Conservation (phyloP, 2,113 vertebrate species). For the Elachura formosa region DNA sequence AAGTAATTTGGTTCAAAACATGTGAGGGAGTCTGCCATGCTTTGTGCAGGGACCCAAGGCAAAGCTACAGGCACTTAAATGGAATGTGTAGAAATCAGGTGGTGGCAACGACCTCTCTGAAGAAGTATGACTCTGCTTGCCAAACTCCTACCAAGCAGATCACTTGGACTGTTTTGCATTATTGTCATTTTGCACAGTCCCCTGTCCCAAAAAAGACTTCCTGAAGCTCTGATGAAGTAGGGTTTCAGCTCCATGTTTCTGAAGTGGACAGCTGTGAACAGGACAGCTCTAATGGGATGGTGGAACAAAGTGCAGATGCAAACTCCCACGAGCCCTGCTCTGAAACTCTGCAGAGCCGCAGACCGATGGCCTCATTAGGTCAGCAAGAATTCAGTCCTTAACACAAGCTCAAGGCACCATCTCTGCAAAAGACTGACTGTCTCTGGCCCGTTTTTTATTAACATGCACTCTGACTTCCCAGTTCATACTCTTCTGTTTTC, state of each 20-base stretch:
- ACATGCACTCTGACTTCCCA: background rate
- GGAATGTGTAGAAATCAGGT: background rate
- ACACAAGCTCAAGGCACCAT: background rate
- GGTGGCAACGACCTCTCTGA: background rate
- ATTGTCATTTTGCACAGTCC: background rate
- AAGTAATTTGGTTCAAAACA: background rate
- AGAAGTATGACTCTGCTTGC: background rate
- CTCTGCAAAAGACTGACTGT: background rate
- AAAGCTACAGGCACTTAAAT: conserved; percentile 14
- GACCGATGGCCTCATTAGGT: background rate
- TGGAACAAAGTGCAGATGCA: background rate
- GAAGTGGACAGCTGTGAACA: background rate
- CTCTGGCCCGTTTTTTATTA: background rate
- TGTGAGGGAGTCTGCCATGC: background rate
- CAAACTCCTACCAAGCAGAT: background rate
- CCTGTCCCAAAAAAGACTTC: background rate
- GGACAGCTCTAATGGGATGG: fast-evolving
- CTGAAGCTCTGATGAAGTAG: background rate
- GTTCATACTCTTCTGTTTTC: background rate
- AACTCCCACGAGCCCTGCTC: background rate
- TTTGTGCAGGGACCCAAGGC: conserved; percentile 6
- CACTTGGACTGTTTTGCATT: background rate
- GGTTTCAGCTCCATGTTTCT: background rate
- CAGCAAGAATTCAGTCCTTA: background rate
- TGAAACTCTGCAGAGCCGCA: background rate